A percentile compares a stretch with the other conserved stretches of the same genome.
These are phyloP conservation scores for Agrotis ipsilon DNA, from an alignment of 2,888 invertebrate species.

Conservation along the genomic window DNA sequence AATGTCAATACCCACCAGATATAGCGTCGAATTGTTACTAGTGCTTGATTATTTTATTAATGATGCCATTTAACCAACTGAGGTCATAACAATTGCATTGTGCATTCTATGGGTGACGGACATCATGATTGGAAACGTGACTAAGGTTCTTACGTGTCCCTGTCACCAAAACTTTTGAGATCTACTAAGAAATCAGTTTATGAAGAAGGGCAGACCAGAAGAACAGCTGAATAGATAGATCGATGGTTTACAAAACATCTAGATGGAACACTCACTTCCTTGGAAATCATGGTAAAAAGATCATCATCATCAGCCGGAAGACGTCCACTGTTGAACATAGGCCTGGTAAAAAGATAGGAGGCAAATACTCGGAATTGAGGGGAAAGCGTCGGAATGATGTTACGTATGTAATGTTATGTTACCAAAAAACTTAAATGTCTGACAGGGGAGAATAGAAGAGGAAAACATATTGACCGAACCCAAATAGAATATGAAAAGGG, in stretches of 20 bases:
- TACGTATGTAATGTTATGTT: too few relatives aligned
- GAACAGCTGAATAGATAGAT: background rate
- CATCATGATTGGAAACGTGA: background rate
- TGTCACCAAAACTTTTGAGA: background rate
- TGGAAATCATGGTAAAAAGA: background rate
- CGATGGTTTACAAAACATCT: background rate
- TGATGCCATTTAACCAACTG: background rate
- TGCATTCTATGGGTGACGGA: background rate
- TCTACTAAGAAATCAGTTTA: background rate
- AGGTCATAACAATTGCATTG: background rate
- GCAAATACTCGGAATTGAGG: background rate
- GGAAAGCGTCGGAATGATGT: too few relatives aligned
- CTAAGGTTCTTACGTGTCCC: background rate
- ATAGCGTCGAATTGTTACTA: too few relatives aligned
- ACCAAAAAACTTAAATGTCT: too few relatives aligned
- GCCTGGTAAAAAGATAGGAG: background rate
- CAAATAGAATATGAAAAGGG: too few relatives aligned
- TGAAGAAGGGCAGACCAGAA: background rate
- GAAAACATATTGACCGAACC: too few relatives aligned
- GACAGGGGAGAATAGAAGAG: too few relatives aligned
- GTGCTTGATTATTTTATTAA: too few relatives aligned
- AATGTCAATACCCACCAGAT: too few relatives aligned
- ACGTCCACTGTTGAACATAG: too few relatives aligned
- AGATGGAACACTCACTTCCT: background rate
- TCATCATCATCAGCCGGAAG: too few relatives aligned